Base-by-base conservation (phyloP, 2,113 vertebrate genomes). In the Dissostichus mawsoni region DNA sequence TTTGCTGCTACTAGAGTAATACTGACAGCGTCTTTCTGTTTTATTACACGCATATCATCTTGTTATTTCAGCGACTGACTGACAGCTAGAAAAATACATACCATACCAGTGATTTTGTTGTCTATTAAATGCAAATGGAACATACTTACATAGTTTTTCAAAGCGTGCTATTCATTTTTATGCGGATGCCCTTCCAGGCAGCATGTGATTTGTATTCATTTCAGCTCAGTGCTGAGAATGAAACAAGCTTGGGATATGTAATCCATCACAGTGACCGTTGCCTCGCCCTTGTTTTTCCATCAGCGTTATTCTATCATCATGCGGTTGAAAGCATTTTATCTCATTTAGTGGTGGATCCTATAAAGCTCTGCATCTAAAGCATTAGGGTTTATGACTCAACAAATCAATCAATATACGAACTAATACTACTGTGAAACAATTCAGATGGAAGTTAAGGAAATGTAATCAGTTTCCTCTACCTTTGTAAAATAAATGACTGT, bases 191-290 rank as follows among this genome's bases (percentile, higher is more conserved):
- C 33, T 33, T 76, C 3, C 65, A 41, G 65, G 58, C 57, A 53
- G 29, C 20, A 8, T 73, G 74, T 65, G 48, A 76, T 72, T 71
- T 67, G 77, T 76, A 76, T 80, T 72, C 56, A 55, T 75, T 77
- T 58, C 18, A 29, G 18, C 59, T 9, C 10, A 52, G 9, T 20
- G 53, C 72, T 18, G 36, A 48, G 65, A 55, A 33, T 5, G 59
- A 67, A 23, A 57, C 65, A 50, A 5, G 1, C n/a, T 5, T 20
- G 4, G 51, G 41, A 76, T 52, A 45, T 76, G 48, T 67, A 57
- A 80, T 85, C 78, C 77, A 85, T 80, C 68, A 76, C 66, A 10
- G 17, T 58, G 73, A 44, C 73, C 14, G 29, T 47, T 69, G 58
- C 14, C 45, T 17, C 18, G 68, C 55, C 51, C 57, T 77, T 67